These are phyloP conservation scores for Neomonachus schauinslandi DNA, from an alignment of 2,113 vertebrate genomes.

Conservation along the genomic window DNA sequence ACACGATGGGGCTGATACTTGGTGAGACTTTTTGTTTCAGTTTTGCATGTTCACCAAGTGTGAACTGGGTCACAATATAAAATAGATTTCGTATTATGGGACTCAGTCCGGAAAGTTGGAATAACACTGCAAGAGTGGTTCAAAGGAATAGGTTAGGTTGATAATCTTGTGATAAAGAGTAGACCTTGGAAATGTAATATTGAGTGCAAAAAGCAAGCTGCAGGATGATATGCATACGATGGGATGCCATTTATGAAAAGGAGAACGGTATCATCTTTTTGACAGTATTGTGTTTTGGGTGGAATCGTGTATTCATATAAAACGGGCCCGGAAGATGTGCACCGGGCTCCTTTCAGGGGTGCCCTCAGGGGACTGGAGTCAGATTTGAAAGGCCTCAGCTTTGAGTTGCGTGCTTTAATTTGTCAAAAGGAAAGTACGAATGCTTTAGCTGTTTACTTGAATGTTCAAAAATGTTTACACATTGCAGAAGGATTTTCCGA, in stretches of 20 bases:
- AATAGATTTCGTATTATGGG: not conserved
- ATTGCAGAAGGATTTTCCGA: not conserved
- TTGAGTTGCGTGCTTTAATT: not conserved
- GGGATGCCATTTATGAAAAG: constrained; percentile 18
- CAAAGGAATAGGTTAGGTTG: not conserved
- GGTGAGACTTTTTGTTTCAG: constrained; percentile 35
- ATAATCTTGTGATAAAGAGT: not conserved
- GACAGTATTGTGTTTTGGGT: not conserved
- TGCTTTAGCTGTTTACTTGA: not conserved
- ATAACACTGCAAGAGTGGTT: not conserved
- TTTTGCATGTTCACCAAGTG: constrained; percentile 22
- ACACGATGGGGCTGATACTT: not conserved
- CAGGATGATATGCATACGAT: not conserved
- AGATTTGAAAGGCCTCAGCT: not conserved
- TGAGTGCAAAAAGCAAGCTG: not conserved
- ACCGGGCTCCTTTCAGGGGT: not conserved
- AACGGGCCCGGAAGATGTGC: not conserved
- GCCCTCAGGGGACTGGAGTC: not conserved
- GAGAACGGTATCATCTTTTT: not conserved
- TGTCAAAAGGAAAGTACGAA: not conserved
- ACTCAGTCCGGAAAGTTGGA: not conserved
- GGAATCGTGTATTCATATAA: not conserved
- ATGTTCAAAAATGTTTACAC: not conserved
- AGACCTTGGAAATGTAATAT: not conserved
- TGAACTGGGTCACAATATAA: constrained; percentile 11